Conservation (phyloP, 2,113 vertebrate genomes). For the Tympanuchus pallidicinctus region DNA sequence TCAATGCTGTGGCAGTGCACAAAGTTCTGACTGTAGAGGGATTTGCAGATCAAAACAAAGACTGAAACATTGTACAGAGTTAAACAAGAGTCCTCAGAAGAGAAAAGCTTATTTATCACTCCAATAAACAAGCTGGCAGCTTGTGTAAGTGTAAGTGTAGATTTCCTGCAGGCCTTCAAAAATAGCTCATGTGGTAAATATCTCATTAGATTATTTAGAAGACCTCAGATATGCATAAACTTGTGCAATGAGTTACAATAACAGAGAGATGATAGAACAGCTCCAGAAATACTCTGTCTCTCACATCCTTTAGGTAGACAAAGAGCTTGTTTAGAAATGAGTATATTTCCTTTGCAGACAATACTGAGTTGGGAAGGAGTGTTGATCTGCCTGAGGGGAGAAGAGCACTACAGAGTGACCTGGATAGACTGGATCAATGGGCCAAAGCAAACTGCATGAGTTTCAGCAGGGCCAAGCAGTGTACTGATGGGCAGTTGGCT, state of each 20-base stretch:
- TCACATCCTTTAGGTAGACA: neutral
- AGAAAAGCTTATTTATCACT: neutral
- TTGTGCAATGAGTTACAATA: neutral
- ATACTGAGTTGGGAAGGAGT: no score
- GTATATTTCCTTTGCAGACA: no score
- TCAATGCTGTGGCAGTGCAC: neutral
- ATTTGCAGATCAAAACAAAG: constrained; percentile 17
- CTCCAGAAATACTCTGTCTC: neutral
- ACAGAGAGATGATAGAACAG: neutral
- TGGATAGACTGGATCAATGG: no score
- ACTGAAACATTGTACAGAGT: neutral
- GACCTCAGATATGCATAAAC: neutral
- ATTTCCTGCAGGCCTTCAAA: neutral
- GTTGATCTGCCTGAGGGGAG: no score
- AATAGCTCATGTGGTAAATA: neutral
- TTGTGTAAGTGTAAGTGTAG: neutral
- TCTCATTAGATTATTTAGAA: neutral
- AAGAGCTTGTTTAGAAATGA: neutral
- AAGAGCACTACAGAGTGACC: no score
- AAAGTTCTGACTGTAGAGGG: neutral
- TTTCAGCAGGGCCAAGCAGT: no score
- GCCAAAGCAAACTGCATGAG: no score
- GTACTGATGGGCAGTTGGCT: no score
- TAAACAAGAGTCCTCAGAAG: neutral
- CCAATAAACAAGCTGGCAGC: neutral